Conservation (phyloP, 2,888 invertebrate species). For the Pollenia amentaria region DNA sequence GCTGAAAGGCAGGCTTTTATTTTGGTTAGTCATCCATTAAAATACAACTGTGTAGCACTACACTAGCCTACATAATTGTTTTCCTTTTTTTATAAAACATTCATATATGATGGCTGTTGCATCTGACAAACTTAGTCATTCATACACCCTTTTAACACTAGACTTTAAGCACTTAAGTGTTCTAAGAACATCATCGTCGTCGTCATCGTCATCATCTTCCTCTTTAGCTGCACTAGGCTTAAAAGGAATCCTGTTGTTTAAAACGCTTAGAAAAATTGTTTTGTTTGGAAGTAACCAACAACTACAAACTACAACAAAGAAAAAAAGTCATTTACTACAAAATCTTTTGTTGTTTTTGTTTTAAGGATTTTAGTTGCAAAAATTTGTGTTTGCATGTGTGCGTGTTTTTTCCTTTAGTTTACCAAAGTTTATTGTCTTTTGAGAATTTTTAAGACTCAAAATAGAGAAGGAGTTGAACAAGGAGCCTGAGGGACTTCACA, state of each 20-base stretch:
- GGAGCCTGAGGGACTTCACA: not conserved
- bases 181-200: slow-evolving; percentile 47
- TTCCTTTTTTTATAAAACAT: not conserved
- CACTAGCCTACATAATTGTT: slow-evolving; percentile 4
- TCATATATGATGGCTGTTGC: not conserved
- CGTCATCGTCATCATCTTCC: slow-evolving; percentile 14
- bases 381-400: slow-evolving; percentile 4
- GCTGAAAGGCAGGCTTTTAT: slow-evolving; percentile 1
- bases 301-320: slow-evolving; percentile 37
- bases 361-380: slow-evolving; percentile 23
- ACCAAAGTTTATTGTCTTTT: slow-evolving; percentile 53
- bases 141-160: slow-evolving; percentile 40
- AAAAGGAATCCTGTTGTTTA: slow-evolving; percentile 41
- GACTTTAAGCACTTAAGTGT: slow-evolving; percentile 68
- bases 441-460: not conserved
- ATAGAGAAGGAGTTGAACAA: no score
- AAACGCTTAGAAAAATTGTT: slow-evolving; percentile 46
- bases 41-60: not conserved
- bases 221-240: not conserved
- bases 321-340: slow-evolving; percentile 4
- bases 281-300: slow-evolving; percentile 55
- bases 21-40: slow-evolving; percentile 19
- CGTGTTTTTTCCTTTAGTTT: slow-evolving; percentile 20
- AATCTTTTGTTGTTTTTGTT: slow-evolving; percentile 27
- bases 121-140: slow-evolving; percentile 16